Percentiles rank a stretch among this genome's conserved stretches.
These are phyloP conservation scores for Strix uralensis DNA, from an alignment of 2,113 vertebrate genomes.

Conservation along the genomic window DNA sequence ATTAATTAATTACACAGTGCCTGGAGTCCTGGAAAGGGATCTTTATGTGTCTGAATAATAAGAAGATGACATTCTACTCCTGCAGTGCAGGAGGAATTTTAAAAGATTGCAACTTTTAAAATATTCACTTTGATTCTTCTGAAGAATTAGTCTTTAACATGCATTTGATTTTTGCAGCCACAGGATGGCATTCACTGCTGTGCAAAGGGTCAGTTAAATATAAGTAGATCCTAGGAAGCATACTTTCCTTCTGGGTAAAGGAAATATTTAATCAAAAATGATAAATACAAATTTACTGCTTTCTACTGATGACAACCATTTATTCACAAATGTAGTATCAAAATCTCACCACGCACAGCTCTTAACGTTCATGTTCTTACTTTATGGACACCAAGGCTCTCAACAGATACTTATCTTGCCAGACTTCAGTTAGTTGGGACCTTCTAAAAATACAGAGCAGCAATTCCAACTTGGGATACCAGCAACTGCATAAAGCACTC, in stretches of 20 bases:
- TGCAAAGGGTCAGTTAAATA: constrained; percentile 15
- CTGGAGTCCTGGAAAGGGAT: constrained; percentile 28
- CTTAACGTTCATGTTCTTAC: not conserved
- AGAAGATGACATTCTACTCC: not conserved
- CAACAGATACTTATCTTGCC: not conserved
- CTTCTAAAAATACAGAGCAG: not conserved
- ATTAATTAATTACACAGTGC: constrained; percentile 58
- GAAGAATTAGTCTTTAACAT: not conserved
- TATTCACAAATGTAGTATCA: not conserved
- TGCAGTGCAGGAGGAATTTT: not conserved
- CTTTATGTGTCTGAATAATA: constrained; percentile 19
- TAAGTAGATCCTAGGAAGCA: not conserved
- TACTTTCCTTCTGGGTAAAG: not conserved
- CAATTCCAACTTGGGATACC: not conserved
- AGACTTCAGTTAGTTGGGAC: not conserved
- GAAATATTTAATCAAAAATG: not conserved
- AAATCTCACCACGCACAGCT: not conserved
- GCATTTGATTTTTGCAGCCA: constrained; percentile 39
- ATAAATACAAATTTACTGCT: not conserved
- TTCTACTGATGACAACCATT: not conserved
- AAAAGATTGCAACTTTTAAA: not conserved
- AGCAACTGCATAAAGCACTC: not conserved
- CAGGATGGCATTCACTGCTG: constrained; percentile 54
- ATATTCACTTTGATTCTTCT: not conserved
- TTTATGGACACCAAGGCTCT: not conserved